Base-by-base conservation (phyloP, 2,888 invertebrate species). In the Eledona agricola region DNA sequence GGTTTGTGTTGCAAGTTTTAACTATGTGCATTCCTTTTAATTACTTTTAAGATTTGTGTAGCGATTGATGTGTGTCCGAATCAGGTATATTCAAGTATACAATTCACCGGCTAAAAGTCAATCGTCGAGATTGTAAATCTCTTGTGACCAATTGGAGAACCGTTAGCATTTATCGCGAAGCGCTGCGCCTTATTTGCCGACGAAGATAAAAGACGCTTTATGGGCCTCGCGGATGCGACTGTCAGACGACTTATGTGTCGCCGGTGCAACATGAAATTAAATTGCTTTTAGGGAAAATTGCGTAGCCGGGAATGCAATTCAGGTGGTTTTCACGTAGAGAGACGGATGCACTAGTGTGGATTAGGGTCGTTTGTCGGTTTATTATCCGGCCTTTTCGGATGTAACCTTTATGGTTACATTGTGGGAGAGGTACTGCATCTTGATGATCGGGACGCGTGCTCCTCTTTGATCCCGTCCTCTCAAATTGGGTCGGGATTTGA, bases 401-500 rank as follows among this genome's bases (percentile, higher is more conserved):
- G 7, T 26, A n/a, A n/a, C n/a, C n/a, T n/a, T n/a, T n/a, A n/a
- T n/a, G n/a, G n/a, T n/a, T n/a, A n/a, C n/a, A n/a, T n/a, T n/a
- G n/a, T n/a, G n/a, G n/a, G n/a, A n/a, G n/a, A n/a, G n/a, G n/a
- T n/a, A n/a, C n/a, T n/a, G n/a, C 20, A 34, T 19, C 19, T 20
- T 11, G 10, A 3, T 15, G n/a, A 15, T 31, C 13, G 7, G 10
- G 16, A 31, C 4, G 15, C 7, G 12, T 4, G 11, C 1, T 34
- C 10, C 23, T n/a, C 7, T 37, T 37, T 37, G 23, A 42, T 29
- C 17, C 15, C 9, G 22, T 29, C n/a, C n/a, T n/a, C n/a, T n/a
- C 22, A 43, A 43, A 43, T 43, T 43, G 15, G 20, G 20, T 31
- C 31, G 17, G 29, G 31, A 43, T 43, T 5, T 29, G 29, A 43